Evolutionary conservation across 1,140 invertebrate species (phyloP).

Genomic region (Drosophila elegans): DNA sequence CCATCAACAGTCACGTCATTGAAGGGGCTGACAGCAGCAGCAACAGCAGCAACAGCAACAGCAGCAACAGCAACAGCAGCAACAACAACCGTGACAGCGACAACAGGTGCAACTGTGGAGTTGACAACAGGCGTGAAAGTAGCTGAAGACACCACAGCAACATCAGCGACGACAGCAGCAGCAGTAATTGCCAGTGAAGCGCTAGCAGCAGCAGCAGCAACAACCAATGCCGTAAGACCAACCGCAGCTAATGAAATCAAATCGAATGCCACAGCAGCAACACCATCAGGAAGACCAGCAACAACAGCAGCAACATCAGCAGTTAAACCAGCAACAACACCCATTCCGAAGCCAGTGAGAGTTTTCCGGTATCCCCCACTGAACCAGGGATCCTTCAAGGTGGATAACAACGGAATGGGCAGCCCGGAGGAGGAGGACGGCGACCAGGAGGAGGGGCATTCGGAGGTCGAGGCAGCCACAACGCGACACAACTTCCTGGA

Average conservation of each 20-base stretch:
- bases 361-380: neutral
- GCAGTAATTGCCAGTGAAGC: constrained; percentile 25
- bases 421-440: constrained; percentile 20
- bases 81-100: constrained; percentile 31
- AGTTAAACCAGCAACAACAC: constrained; percentile 11
- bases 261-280: constrained; percentile 17
- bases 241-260: constrained; percentile 14
- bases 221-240: constrained; percentile 20
- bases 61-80: constrained; percentile 19
- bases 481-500: constrained; percentile 78
- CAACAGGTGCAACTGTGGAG: constrained; percentile 18
- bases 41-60: constrained; percentile 17
- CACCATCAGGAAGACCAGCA: constrained; percentile 23
- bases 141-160: constrained; percentile 24
- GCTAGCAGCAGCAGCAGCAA: constrained; percentile 32
- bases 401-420: constrained; percentile 17
- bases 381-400: constrained; percentile 9
- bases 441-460: neutral
- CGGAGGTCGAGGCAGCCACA: constrained; percentile 39
- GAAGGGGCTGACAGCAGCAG: constrained; percentile 17
- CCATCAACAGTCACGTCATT: constrained; percentile 30
- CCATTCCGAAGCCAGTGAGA: neutral
- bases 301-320: constrained; percentile 18
- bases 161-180: constrained; percentile 22
- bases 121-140: constrained; percentile 28